These are phyloP conservation scores for Neotoma lepida DNA, from an alignment of 2,113 vertebrate species.

Conservation along the genomic window DNA sequence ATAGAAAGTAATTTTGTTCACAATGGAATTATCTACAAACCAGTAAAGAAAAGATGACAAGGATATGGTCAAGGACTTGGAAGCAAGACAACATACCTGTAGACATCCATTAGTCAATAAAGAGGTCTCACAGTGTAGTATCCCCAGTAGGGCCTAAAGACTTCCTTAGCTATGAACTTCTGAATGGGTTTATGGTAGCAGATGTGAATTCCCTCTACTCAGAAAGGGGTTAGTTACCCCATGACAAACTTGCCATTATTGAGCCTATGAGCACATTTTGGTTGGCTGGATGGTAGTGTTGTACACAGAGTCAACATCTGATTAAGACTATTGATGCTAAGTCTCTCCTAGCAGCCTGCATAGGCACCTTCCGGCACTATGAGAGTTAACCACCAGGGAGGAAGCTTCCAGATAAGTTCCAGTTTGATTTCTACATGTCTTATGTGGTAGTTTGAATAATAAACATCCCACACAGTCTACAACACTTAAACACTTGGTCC, in stretches of 20 bases:
- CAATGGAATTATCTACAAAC: background rate
- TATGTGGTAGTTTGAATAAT: background rate
- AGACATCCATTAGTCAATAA: background rate
- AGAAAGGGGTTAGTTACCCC: background rate
- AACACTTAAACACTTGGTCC: background rate
- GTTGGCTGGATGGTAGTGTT: background rate
- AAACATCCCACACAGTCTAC: background rate
- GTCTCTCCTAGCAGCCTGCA: background rate
- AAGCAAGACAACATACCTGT: background rate
- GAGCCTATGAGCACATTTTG: background rate
- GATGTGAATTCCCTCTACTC: background rate
- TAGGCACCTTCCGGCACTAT: background rate
- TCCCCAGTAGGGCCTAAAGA: background rate
- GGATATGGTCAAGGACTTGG: background rate
- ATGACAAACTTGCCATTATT: background rate
- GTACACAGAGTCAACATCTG: background rate
- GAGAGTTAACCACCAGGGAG: background rate
- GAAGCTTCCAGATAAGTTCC: background rate
- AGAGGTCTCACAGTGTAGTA: background rate
- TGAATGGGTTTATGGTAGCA: background rate
- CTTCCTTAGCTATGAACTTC: background rate
- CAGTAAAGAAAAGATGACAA: background rate
- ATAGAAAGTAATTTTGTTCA: background rate
- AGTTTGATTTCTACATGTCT: background rate
- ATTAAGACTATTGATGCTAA: background rate